Evolutionary conservation across 2,888 invertebrate species (phyloP), one percentile per base, ranked within the genome.

Genomic region (Torymus aiolomorphi): DNA sequence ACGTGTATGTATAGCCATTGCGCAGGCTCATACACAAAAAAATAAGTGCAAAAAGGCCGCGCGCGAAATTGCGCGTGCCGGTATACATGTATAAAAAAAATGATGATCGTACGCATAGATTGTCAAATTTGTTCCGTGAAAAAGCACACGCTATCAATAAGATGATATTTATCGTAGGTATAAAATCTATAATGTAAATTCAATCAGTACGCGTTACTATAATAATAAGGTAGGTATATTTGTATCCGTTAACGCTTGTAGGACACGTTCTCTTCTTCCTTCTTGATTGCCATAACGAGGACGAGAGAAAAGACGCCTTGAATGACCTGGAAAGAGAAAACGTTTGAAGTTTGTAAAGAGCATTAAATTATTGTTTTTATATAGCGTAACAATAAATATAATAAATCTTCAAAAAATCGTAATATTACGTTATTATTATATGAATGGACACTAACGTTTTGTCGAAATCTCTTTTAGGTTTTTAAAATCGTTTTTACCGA

Each of bases 221-320:
- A n/a, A n/a, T n/a, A n/a, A n/a, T n/a, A 16, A 12, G 12, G 12
- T 31, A 42, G 42, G 42, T 8, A 42, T 42, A 42, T 42, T 42
- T 42, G 12, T 3, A 2, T 10, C 61, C 8, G 69, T 84, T 82
- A 89, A 65, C 86, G 91, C 85, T 93, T 93, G 85, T 92, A 94
- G 12, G 91, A 91, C 0, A 92, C 92, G 79, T 90, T 91, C 3
- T 95, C 93, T 84, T 95, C 94, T 91, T 96, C 95, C 88, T 95
- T 95, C 87, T 93, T 94, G 49, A 96, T 92, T 1, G 95, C 96
- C 89, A 95, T 94, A 12, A 94, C 92, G 14, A 96, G 92, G 13
- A 95, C 92, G 62, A 95, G 85, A 1, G 95, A 93, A 91, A 96
- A 92, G 0, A 94, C 95, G 8, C 93, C 93, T 86, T 95, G 94